Evolutionary conservation across 2,113 vertebrate species (phyloP), one percentile per base, ranked within the genome.

Genomic region (Leptocoma aspasia): DNA sequence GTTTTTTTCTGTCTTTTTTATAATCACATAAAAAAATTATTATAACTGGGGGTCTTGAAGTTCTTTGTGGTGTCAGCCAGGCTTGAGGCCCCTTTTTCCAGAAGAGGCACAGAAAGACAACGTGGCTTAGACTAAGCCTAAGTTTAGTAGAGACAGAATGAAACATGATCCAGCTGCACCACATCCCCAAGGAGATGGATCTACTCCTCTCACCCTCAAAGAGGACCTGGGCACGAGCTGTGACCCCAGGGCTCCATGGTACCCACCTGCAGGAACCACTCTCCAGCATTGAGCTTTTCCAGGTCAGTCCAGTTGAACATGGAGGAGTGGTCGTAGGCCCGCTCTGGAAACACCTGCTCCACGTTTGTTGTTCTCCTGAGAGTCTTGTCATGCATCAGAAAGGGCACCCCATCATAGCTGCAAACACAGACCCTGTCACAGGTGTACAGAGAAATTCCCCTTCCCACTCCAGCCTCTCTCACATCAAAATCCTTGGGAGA

Each of bases 251-350:
- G 10, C 13, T 21, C 35, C 28, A 1, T 2, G 39, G 20, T 3
- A 90, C 82, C 5, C 97, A 99, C 99, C 99, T 97, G 97, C 56
- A 99, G 95, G 96, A 99, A 99, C 99, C 99, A 99, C 68, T 98
- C 98, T 14, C 99, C 99, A 5, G 99, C 99, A 1, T 99, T 99
- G 21, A 99, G 98, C 82, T 97, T 98, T 72, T 99, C 98, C 17
- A 99, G 97, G 95, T 99, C 97, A 0, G 99, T 99, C 99, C 99
- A 99, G 98, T 99, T 99, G 97, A 99, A 98, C 97, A 98, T 98
- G 69, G 99, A 98, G 70, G 98, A 98, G 2, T 99, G 99, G 6
- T 98, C 93, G 0, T 92, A 81, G 83, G 98, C 98, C 9, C 99
- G 89, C 86, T 96, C 92, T 3, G 99, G 99, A 42, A 99, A 99